phyloP scores from a whole-genome alignment of 1,140 invertebrate genomes.

The Schlechtendalia chinensis region DNA sequence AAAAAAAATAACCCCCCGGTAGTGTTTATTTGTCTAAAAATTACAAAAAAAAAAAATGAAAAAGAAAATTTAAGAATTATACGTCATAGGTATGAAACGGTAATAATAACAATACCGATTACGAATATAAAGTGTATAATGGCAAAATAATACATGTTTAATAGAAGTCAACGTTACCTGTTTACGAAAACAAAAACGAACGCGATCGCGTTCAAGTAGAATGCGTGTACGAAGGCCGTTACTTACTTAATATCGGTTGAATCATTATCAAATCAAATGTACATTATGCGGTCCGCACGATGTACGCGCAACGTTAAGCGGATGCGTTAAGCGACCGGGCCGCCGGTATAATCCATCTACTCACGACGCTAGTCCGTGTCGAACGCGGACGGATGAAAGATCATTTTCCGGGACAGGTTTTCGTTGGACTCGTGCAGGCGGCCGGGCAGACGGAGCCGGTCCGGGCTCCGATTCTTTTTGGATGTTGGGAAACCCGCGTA shows the following conservation, averaged over 20 bases:
- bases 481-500: background rate
- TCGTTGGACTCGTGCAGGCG: slow-evolving; percentile 39
- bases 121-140: background rate
- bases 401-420: slow-evolving; percentile 20
- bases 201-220: no score
- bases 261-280: no score
- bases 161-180: no score
- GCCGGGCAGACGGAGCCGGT: slow-evolving; percentile 23
- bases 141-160: background rate
- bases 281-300: no score
- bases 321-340: no score
- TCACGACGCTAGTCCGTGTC: slow-evolving; percentile 27
- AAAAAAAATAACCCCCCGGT: no score
- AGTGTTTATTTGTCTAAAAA: no score
- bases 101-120: background rate
- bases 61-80: background rate
- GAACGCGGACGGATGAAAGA: slow-evolving; percentile 37
- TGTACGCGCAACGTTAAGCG: no score
- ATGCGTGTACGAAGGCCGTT: no score
- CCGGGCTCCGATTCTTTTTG: background rate
- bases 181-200: background rate
- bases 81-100: background rate
- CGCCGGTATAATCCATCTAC: no score
- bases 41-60: no score
- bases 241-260: no score